Percentiles rank a stretch among this genome's conserved stretches.
Conservation (phyloP, 2,113 vertebrate species). For the Mus pahari region DNA sequence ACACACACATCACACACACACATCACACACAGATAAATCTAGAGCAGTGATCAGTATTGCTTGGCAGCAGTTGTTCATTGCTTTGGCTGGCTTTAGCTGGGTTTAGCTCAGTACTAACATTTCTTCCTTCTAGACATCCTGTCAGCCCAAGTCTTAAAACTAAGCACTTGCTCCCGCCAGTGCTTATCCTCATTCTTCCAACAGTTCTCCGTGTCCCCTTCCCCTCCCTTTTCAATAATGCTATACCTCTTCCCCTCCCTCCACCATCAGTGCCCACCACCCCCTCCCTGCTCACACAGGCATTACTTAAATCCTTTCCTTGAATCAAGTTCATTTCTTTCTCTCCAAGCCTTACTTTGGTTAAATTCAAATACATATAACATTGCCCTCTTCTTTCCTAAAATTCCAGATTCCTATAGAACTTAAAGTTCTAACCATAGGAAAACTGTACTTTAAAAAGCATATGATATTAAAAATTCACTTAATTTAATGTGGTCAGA, state of each 20-base stretch:
- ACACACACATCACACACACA: neutral
- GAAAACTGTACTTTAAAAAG: neutral
- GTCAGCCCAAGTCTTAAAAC: neutral
- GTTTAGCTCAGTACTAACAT: neutral
- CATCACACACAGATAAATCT: neutral
- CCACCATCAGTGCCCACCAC: neutral
- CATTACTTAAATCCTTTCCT: neutral
- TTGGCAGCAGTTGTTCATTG: neutral
- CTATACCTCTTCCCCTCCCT: too few species aligned
- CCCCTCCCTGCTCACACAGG: neutral
- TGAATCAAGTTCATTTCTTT: neutral
- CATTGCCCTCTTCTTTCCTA: neutral
- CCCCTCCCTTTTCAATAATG: neutral
- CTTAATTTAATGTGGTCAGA: neutral
- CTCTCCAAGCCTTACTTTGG: neutral
- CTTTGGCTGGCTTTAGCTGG: neutral
- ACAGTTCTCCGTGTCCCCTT: neutral
- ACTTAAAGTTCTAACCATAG: neutral
- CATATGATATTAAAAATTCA: slow-evolving; percentile 16
- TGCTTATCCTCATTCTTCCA: neutral
- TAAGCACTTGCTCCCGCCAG: neutral
- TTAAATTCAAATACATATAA: neutral
- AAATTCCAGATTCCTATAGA: neutral
- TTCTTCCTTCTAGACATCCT: neutral
- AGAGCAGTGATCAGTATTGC: neutral